Conservation (phyloP, 2,888 invertebrate genomes). For the Agriopis aurantiaria region DNA sequence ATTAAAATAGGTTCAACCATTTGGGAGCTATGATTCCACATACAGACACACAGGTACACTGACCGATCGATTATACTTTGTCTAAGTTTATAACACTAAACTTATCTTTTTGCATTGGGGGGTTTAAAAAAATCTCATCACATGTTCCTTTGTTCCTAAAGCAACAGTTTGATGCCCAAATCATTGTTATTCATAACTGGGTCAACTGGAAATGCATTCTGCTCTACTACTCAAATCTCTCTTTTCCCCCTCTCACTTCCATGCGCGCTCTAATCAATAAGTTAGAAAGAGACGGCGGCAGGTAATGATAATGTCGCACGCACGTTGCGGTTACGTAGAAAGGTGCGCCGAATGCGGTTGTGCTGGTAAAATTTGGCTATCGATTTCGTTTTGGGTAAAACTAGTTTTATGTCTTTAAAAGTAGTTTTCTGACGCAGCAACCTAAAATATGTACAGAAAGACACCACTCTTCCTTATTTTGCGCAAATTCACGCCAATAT, state of each 20-base stretch:
- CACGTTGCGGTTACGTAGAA: constrained; percentile 46
- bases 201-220: constrained; percentile 48
- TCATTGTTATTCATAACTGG: constrained; percentile 43
- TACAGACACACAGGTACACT: too few species aligned
- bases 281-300: constrained; percentile 33
- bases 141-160: constrained; percentile 5
- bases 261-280: not conserved
- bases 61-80: too few species aligned
- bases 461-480: too few species aligned
- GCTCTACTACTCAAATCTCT: constrained; percentile 45
- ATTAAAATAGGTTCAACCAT: too few species aligned
- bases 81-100: too few species aligned
- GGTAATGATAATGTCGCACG: constrained; percentile 45
- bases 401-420: constrained; percentile 9
- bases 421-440: not conserved
- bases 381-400: constrained; percentile 36
- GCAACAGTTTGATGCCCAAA: constrained; percentile 27
- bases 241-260: constrained; percentile 41
- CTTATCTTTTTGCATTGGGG: too few species aligned
- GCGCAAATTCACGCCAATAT: too few species aligned
- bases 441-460: not conserved
- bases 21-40: too few species aligned
- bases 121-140: not conserved
- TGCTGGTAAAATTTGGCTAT: constrained; percentile 29
- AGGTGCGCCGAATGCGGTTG: constrained; percentile 45